phyloP scores from a whole-genome alignment of 2,113 vertebrate species.

The Cinclus mexicanus region DNA sequence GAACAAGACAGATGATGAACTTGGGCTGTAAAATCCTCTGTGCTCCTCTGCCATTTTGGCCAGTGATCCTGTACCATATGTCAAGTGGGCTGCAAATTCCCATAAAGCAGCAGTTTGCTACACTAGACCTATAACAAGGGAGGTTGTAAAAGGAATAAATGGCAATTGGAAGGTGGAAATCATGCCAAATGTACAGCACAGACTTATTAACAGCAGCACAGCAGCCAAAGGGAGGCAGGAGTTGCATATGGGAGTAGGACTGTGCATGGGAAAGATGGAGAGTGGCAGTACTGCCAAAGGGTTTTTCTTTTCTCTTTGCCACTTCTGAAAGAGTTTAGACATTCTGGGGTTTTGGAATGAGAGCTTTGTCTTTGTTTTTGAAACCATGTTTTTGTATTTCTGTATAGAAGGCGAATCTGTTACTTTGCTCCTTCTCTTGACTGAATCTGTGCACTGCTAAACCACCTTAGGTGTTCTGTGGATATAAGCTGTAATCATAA shows the following conservation, averaged over 20 bases:
- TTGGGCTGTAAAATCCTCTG: conserved; percentile 21
- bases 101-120: conserved; percentile 60
- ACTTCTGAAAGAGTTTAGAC: not conserved
- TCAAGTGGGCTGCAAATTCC: conserved; percentile 67
- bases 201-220: conserved; percentile 45
- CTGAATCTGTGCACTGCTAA: not conserved
- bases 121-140: conserved; percentile 48
- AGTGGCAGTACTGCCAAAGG: not conserved
- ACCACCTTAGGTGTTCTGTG: not conserved
- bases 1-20: conserved; percentile 43
- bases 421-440: not conserved
- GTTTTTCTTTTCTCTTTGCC: not conserved
- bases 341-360: not conserved
- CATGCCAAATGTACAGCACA: conserved; percentile 44
- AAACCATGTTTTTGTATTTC: not conserved
- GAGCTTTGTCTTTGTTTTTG: not conserved
- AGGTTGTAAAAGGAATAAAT: conserved; percentile 61
- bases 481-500: not conserved
- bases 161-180: conserved; percentile 50
- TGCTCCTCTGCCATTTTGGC: conserved; percentile 56
- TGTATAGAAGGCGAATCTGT: not conserved
- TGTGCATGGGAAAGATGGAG: not conserved
- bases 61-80: conserved; percentile 60
- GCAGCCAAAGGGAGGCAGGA: conserved; percentile 49
- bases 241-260: not conserved